Percentiles rank a stretch among this genome's conserved stretches.
phyloP scores from a whole-genome alignment of 2,797 vertebrate species.

The Sebastes variabilis region DNA sequence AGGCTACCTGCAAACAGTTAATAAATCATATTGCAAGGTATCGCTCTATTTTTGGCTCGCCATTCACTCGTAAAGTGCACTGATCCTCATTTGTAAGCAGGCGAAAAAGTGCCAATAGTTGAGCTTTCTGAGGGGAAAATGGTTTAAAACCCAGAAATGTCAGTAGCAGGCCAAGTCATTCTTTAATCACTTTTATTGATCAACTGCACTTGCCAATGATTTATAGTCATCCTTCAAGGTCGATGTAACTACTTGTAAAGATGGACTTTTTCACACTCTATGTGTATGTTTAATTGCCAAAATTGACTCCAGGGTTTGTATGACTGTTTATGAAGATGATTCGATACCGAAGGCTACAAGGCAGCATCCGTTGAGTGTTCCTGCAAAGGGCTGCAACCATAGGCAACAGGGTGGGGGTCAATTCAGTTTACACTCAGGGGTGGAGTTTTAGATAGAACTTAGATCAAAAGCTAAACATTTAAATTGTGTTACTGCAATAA shows the following conservation, averaged over 20 bases:
- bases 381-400: conserved; percentile 65
- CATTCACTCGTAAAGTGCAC: background rate
- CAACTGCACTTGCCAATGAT: background rate
- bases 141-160: background rate
- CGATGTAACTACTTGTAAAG: background rate
- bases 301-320: conserved; percentile 1
- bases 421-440: conserved; percentile 66
- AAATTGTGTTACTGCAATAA: background rate
- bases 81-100: background rate
- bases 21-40: background rate
- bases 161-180: background rate
- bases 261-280: background rate
- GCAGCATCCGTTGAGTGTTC: conserved; percentile 38
- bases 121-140: background rate
- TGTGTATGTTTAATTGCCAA: background rate
- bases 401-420: conserved; percentile 27
- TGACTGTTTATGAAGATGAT: conserved; percentile 50
- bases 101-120: background rate
- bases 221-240: background rate
- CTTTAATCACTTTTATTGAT: background rate
- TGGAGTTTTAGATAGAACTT: conserved; percentile 23
- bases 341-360: conserved; percentile 35
- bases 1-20: background rate
- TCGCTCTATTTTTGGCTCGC: background rate
- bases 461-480: conserved; percentile 12